Conservation (phyloP, 2,888 invertebrate species). For the Dynastes maya region DNA sequence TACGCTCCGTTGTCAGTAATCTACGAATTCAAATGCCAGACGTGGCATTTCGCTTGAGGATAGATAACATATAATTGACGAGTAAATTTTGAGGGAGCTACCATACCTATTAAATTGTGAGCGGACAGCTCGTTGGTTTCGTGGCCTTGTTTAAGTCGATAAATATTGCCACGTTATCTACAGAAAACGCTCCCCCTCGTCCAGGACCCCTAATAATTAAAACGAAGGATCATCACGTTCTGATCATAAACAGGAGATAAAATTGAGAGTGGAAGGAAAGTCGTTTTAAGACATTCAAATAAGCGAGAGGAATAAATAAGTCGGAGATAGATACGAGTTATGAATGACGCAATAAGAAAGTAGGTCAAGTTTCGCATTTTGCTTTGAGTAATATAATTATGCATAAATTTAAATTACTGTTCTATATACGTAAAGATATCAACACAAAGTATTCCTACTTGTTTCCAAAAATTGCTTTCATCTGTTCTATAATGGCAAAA, state of each 20-base stretch:
- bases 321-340: not conserved
- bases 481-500: too few relatives aligned
- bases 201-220: too few relatives aligned
- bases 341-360: not conserved
- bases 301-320: not conserved
- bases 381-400: not conserved
- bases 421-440: too few relatives aligned
- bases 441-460: too few relatives aligned
- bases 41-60: too few relatives aligned
- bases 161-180: constrained; percentile 14
- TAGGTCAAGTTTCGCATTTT: not conserved
- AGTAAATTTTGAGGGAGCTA: too few relatives aligned
- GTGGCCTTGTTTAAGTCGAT: constrained; percentile 5
- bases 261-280: too few relatives aligned
- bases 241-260: constrained; percentile 8
- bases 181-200: not conserved
- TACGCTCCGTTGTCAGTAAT: too few relatives aligned
- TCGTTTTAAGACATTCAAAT: not conserved
- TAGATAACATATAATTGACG: too few relatives aligned
- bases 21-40: too few relatives aligned
- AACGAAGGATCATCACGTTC: not conserved
- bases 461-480: too few relatives aligned
- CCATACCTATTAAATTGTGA: not conserved
- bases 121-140: too few relatives aligned
- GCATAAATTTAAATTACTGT: not conserved